Base-by-base conservation (phyloP, 1,140 invertebrate species). In the Atta colombica region DNA sequence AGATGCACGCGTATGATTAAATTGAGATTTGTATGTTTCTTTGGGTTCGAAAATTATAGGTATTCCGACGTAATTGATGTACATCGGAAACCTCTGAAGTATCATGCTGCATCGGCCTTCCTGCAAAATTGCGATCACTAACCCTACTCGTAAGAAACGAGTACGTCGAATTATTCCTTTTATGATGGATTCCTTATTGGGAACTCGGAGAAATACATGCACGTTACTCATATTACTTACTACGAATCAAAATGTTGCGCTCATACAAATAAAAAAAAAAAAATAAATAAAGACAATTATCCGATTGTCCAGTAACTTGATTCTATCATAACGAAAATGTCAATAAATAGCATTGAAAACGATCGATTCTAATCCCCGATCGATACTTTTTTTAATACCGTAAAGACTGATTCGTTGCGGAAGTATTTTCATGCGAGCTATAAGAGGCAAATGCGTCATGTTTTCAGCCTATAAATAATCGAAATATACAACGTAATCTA, bases 101-200 rank as follows among this genome's bases (percentile, higher is more conserved):
- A 10, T 68, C 49, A 51, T 66, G 72, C 4, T 39, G 31, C 31
- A 91, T 87, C 49, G 78, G 65, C 65, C 72, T 84, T 91, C 75
- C 89, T 88, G 58, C 78, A 91, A 91, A 90, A 91, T 90, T 87
- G 78, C 58, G 53, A 35, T 77, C 78, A 68, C 7, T 87, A 82
- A 86, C 82, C 66, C 31, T 25, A 66, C 55, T 66, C 39, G 7
- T 25, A 21, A 18, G n/a, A 49, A 35, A 5, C 39, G 21, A 45
- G 10, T 10, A 68, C 21, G 18, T 16, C 35, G 21, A 51, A 69
- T 69, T 51, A 69, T 39, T 49, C 18, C 16, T 51, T 55, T 55
- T 65, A 84, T 72, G 63, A 53, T 45, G 28, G n/a, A 49, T 61
- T 68, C 35, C 35, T 51, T 7, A 14, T 0, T 5, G 5, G 51